Conservation (phyloP, 1,140 invertebrate genomes). For the Camponotus floridanus region DNA sequence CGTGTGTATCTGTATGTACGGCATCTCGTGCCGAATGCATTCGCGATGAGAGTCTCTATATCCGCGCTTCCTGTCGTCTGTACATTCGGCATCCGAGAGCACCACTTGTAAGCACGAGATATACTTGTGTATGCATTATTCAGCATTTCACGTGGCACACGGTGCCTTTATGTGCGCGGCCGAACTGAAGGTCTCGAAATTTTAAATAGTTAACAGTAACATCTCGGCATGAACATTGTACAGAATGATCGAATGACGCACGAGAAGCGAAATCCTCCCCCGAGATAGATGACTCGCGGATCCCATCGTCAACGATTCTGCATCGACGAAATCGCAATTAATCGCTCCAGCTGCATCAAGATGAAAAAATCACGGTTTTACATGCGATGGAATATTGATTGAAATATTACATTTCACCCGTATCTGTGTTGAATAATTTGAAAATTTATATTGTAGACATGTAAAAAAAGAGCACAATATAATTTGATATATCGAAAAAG, state of each 20-base stretch:
- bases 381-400: neutral
- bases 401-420: neutral
- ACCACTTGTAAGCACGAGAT: conserved; percentile 65
- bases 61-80: conserved; percentile 14
- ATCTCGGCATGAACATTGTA: conserved; percentile 76
- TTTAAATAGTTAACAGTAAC: conserved; percentile 78
- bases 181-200: conserved; percentile 58
- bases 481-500: neutral
- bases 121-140: conserved; percentile 67
- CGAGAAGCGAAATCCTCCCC: conserved; percentile 58
- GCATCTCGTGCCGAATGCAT: conserved; percentile 60
- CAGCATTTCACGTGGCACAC: conserved; percentile 25
- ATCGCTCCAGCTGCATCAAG: neutral
- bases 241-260: conserved; percentile 74
- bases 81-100: conserved; percentile 65
- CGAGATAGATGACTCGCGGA: conserved; percentile 45
- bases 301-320: conserved; percentile 38
- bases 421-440: neutral
- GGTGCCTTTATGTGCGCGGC: conserved; percentile 50
- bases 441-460: neutral
- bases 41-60: neutral
- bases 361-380: neutral
- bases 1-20: conserved; percentile 70
- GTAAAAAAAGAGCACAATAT: neutral
- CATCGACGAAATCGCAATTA: conserved; percentile 32